A percentile compares a stretch with the other conserved stretches of the same genome.
Evolutionary conservation across 2,797 vertebrate genomes (phyloP).

Genomic region (Sebastes trivittatus): DNA sequence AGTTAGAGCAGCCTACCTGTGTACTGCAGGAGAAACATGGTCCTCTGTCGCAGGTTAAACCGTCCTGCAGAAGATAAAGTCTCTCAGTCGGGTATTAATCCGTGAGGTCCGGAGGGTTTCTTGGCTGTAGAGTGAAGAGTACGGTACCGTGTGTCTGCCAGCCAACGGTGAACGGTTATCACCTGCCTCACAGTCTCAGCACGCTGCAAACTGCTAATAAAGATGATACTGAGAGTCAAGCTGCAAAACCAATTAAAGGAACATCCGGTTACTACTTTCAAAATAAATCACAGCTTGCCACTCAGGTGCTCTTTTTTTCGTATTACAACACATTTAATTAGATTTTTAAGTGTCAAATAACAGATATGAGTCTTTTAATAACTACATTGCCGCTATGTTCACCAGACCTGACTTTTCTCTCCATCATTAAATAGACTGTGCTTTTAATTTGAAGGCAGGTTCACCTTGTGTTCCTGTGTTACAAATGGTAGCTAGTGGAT

Average conservation of each 20-base stretch:
- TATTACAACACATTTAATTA: not conserved
- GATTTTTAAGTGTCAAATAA: not conserved
- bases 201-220: not conserved
- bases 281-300: not conserved
- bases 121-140: not conserved
- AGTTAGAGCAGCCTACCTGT: slow-evolving; percentile 13
- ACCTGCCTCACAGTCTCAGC: slow-evolving; percentile 5
- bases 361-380: not conserved
- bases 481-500: too few relatives aligned
- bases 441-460: slow-evolving; percentile 25
- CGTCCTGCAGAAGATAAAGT: not conserved
- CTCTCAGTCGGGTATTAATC: not conserved
- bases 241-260: rapidly evolving
- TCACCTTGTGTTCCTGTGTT: not conserved
- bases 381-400: too few relatives aligned
- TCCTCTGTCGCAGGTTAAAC: not conserved
- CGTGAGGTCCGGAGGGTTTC: not conserved
- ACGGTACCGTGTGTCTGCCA: too few relatives aligned
- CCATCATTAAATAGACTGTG: not conserved
- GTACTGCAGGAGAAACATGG: slow-evolving; percentile 38
- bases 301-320: not conserved
- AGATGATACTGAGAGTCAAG: not conserved
- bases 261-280: not conserved
- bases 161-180: not conserved
- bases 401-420: rapidly evolving